Percentiles rank a stretch among this genome's conserved stretches.
These are phyloP conservation scores for Cyphomyrmex costatus DNA, from an alignment of 1,140 invertebrate species.

Conservation along the genomic window DNA sequence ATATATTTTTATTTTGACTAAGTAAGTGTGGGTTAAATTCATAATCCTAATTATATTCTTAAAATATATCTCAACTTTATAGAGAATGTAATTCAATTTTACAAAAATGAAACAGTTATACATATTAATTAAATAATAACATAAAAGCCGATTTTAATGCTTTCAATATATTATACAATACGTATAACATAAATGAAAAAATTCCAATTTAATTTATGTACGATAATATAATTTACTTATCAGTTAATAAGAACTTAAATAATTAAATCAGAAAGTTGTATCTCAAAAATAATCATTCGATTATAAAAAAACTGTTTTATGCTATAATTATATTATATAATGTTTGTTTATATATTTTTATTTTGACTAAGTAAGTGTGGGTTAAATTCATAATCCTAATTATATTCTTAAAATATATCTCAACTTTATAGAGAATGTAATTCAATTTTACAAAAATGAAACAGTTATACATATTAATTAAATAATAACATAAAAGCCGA, in stretches of 20 bases:
- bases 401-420: neutral
- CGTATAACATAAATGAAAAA: conserved; percentile 20
- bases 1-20: neutral
- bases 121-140: neutral
- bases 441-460: neutral
- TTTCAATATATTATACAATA: neutral
- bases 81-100: neutral
- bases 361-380: neutral
- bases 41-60: neutral
- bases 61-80: neutral
- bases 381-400: neutral
- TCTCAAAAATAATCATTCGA: neutral
- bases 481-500: neutral
- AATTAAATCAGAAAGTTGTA: neutral
- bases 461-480: neutral
- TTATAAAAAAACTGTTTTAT: neutral
- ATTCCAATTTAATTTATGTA: conserved; percentile 18
- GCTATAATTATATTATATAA: neutral
- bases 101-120: neutral
- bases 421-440: neutral
- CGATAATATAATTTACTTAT: no score
- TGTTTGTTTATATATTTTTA: neutral
- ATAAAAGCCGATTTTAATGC: neutral
- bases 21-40: neutral
- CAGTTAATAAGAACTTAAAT: neutral